Base-by-base conservation (phyloP, 2,113 vertebrate species). In the Aphyosemion australe region DNA sequence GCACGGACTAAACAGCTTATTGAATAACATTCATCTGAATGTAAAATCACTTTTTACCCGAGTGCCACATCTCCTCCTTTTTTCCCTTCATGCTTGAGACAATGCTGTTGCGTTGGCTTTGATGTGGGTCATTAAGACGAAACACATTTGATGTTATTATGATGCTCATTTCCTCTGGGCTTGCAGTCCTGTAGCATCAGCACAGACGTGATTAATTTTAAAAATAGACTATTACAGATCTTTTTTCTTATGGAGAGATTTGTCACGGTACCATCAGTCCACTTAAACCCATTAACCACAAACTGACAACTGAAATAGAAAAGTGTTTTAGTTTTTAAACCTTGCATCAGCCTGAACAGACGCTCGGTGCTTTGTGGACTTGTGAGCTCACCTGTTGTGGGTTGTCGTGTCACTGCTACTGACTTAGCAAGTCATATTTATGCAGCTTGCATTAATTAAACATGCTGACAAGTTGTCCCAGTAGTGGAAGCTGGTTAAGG, bases 171-270 rank as follows among this genome's bases (percentile, higher is more conserved):
- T 88, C 83, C 83, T 88, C 58, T 67, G 77, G 87, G 89, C 67
- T 31, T 59, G 18, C 57, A 46, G 75, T 87, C 73, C 64, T 87
- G 77, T 74, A 81, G 69, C 81, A 78, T 78, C 79, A 84, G 74
- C 41, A 43, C 58, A 79, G 61, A 83, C 82, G 76, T 82, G 82
- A 88, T 87, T 84, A 61, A 83, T 80, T 85, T 86, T 78, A 81
- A 85, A 90, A 87, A 86, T 85, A 90, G 82, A 88, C 84, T 78
- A 85, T 81, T 82, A 64, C 39, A 81, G 58, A 72, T 72, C 85
- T 80, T 72, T 75, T 80, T 80, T 80, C 58, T 76, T 56, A 74
- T 74, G 69, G 58, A 18, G 50, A 42, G 46, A 26, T 82, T 70
- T 74, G 42, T 53, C 49, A 15, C 39, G 55, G 10, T 51, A 43